Base-by-base conservation (phyloP, 2,113 vertebrate genomes). In the Orcinus orca region DNA sequence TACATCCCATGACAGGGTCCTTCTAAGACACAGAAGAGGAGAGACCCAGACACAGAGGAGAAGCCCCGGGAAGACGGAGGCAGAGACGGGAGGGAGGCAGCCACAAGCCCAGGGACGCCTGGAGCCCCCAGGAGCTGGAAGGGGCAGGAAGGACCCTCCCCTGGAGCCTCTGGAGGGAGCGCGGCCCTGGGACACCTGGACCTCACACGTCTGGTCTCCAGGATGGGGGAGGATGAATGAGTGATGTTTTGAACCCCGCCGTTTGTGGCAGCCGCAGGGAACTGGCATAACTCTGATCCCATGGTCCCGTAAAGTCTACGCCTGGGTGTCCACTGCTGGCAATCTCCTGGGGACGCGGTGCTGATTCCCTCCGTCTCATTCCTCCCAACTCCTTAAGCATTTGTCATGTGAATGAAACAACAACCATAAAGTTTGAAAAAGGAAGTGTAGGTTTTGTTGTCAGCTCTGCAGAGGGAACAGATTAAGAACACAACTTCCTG, bases 281-380 rank as follows among this genome's bases (percentile, higher is more conserved):
- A 26, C 1, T 13, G 17, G 14, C 9, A 0, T 8, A 5, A 8
- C 23, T 9, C 21, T 2, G 6, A 2, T 10, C 23, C 12, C 60
- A 3, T 1, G 1, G 8, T 29, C 17, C 12, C 31, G 0, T 9
- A 6, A 33, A 31, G 3, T 1, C 5, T 18, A 36, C 1, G 0
- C 44, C 13, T 3, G 31, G 9, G 15, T 17, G 2, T 13, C 65
- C 26, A 6, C 2, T 18, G 0, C 4, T 41, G 50, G 12, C 3
- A 18, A 17, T 12, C 12, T 58, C 36, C 36, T 1, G 5, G 21
- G 29, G 0, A 4, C 1, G 21, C 8, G 38, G 31, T 17, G 5
- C 74, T 1, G 5, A 20, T 2, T 38, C 33, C 41, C 0, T 10
- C 15, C 4, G 1, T 3, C 62, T 8, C 5, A 6, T 0, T 4